These are phyloP conservation scores for Bucorvus abyssinicus DNA, from an alignment of 2,797 vertebrate genomes.

Conservation along the genomic window DNA sequence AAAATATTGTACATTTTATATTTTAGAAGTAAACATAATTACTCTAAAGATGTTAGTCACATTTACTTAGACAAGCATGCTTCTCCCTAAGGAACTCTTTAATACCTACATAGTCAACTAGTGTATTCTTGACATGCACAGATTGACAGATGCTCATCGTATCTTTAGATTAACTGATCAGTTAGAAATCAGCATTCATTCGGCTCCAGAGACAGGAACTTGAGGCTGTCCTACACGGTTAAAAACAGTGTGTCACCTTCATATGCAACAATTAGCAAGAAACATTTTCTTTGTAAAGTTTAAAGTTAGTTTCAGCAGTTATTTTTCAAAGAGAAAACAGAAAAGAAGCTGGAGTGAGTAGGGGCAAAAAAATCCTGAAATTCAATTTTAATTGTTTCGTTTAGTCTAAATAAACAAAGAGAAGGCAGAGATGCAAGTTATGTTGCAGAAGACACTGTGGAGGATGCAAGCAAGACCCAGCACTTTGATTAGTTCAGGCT, in stretches of 20 bases:
- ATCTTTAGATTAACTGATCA: background rate
- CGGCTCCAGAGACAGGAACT: background rate
- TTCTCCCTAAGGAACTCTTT: background rate
- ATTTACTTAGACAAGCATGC: background rate
- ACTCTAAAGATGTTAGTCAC: background rate
- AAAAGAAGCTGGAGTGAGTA: background rate
- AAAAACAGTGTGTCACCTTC: background rate
- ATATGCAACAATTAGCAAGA: background rate
- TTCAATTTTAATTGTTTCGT: background rate
- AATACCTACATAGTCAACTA: background rate
- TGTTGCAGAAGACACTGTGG: background rate
- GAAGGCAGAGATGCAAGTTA: background rate
- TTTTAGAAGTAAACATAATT: background rate
- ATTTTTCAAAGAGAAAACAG: background rate
- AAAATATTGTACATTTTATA: conserved; percentile 31
- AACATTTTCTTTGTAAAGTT: background rate
- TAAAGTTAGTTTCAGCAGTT: background rate
- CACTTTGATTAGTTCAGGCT: background rate
- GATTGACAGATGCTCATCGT: background rate
- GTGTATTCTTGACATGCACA: background rate
- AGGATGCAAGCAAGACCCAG: background rate
- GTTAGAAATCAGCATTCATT: background rate
- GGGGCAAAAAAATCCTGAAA: background rate
- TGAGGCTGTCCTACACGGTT: background rate
- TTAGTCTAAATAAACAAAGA: background rate